These are phyloP conservation scores for Andrena bicolor DNA, from an alignment of 2,888 invertebrate genomes.

Conservation along the genomic window DNA sequence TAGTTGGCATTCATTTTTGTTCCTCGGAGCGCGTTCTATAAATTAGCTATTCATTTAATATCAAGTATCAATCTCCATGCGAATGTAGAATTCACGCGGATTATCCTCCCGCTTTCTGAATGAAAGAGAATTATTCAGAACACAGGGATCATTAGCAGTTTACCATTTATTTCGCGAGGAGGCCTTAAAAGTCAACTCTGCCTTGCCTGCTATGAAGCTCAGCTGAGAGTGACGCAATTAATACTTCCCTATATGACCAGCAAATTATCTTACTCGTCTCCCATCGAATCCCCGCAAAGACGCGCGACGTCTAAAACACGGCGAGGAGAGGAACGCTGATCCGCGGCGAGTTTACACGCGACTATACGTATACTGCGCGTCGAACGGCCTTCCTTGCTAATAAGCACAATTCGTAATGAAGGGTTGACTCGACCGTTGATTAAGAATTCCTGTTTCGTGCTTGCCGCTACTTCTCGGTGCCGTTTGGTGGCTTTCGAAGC, in stretches of 20 bases:
- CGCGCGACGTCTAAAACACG: neutral
- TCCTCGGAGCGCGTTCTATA: too few relatives aligned
- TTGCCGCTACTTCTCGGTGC: slow-evolving; percentile 43
- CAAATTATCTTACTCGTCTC: slow-evolving; percentile 10
- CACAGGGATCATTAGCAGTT: too few relatives aligned
- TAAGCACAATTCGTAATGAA: slow-evolving; percentile 68
- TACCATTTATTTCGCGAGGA: too few relatives aligned
- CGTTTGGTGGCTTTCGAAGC: slow-evolving; percentile 56
- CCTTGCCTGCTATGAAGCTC: too few relatives aligned
- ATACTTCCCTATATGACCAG: neutral
- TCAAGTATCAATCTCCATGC: too few relatives aligned
- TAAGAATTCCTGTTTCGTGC: slow-evolving; percentile 71
- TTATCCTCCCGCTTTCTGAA: too few relatives aligned
- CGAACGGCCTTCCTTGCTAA: slow-evolving; percentile 53
- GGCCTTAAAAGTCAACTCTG: too few relatives aligned
- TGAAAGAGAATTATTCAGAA: too few relatives aligned
- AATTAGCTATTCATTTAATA: too few relatives aligned
- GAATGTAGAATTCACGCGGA: too few relatives aligned
- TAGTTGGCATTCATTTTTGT: too few relatives aligned
- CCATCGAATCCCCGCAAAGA: slow-evolving; percentile 6
- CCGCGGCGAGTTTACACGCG: slow-evolving; percentile 31
- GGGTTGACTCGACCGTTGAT: slow-evolving; percentile 63
- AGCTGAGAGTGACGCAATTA: too few relatives aligned
- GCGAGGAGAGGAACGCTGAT: slow-evolving; percentile 10
- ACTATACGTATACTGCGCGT: slow-evolving; percentile 32